A percentile compares a stretch with the other conserved stretches of the same genome.
Evolutionary conservation across 2,888 invertebrate species (phyloP).

Genomic region (Anagyrus pseudococci): DNA sequence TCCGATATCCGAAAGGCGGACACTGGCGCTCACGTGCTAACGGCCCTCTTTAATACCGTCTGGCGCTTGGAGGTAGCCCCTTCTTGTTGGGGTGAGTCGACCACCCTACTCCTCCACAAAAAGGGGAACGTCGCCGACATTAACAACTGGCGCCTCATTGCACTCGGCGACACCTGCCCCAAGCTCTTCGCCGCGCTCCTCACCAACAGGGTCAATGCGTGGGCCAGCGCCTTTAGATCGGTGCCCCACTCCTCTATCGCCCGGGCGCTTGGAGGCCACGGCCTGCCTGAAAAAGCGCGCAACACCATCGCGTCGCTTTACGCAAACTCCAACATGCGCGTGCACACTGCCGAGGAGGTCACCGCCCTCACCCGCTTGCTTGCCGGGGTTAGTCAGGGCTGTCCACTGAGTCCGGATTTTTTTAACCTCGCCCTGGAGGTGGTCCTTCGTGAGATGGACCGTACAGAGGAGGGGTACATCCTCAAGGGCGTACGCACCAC

Average conservation of each 20-base stretch:
- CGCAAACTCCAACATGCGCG: slow-evolving; percentile 31
- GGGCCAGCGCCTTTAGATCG: slow-evolving; percentile 55
- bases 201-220: slow-evolving; percentile 1
- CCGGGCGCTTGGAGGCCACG: slow-evolving; percentile 34
- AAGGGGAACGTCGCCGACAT: slow-evolving; percentile 35
- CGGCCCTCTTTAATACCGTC: slow-evolving; percentile 35
- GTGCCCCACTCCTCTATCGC: slow-evolving; percentile 50
- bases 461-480: slow-evolving; percentile 22
- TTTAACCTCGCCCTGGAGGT: slow-evolving; percentile 54
- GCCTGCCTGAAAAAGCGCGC: slow-evolving; percentile 13
- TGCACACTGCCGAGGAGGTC: slow-evolving; percentile 33
- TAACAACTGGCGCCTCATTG: slow-evolving; percentile 50
- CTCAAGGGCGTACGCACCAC: slow-evolving; percentile 17
- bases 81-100: slow-evolving; percentile 28
- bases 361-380: slow-evolving; percentile 42
- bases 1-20: slow-evolving; percentile 39
- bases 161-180: slow-evolving; percentile 42
- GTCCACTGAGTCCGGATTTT: slow-evolving; percentile 51
- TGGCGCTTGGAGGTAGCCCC: slow-evolving; percentile 34
- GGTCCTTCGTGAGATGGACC: slow-evolving; percentile 26
- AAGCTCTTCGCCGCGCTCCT: slow-evolving; percentile 32
- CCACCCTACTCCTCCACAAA: slow-evolving; percentile 39
- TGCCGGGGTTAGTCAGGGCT: slow-evolving; percentile 52
- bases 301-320: slow-evolving; percentile 40
- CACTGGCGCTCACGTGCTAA: slow-evolving; percentile 28